These are phyloP conservation scores for Platycheirus rosarum DNA, from an alignment of 2,888 invertebrate species.

Conservation along the genomic window DNA sequence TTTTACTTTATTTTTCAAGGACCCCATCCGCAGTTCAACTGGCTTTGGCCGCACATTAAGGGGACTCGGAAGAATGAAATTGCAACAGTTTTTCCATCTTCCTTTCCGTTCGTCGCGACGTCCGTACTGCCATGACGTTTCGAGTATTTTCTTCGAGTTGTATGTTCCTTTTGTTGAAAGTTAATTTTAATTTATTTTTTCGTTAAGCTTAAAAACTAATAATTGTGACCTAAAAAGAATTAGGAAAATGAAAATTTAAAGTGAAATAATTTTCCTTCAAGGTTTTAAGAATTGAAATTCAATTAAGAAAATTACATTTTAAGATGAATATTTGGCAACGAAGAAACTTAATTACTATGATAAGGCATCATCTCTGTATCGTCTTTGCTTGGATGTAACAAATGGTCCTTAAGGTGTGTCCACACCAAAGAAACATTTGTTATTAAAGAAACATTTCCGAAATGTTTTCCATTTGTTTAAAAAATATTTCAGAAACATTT, in stretches of 20 bases:
- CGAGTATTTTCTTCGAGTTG: constrained; percentile 20
- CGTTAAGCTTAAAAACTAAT: constrained; percentile 9
- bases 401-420: no score
- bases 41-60: constrained; percentile 20
- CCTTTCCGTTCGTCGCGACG: constrained; percentile 5
- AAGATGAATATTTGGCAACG: no score
- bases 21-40: constrained; percentile 40
- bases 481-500: no score
- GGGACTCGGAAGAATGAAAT: constrained; percentile 20
- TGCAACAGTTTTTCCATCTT: constrained; percentile 42
- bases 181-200: constrained; percentile 15
- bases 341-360: no score
- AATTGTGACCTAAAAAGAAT: constrained; percentile 37
- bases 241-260: constrained; percentile 33
- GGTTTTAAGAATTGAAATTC: constrained; percentile 45
- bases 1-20: constrained; percentile 8
- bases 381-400: no score
- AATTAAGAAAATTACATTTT: constrained; percentile 50
- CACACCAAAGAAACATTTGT: no score
- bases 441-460: no score
- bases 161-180: constrained; percentile 20
- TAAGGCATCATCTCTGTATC: no score
- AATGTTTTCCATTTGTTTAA: no score
- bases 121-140: not conserved
- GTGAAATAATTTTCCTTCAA: constrained; percentile 8